These are phyloP conservation scores for Eubasilissa splendida DNA, from an alignment of 2,888 invertebrate genomes.

Conservation along the genomic window DNA sequence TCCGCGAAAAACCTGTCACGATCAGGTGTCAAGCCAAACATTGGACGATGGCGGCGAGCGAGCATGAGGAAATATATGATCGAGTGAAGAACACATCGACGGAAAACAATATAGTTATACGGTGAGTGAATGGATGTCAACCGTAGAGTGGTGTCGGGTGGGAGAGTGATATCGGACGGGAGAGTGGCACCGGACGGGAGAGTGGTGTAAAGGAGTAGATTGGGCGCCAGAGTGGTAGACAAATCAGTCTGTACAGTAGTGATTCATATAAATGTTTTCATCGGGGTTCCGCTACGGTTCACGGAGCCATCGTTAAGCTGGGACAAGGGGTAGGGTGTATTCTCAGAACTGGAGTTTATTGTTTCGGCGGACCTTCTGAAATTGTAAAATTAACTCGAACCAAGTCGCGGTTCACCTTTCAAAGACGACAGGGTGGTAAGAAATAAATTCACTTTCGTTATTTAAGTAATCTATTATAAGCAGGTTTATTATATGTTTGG, in stretches of 20 bases:
- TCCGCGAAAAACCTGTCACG: no score
- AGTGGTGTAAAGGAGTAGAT: no score
- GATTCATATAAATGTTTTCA: neutral
- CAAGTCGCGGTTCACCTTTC: neutral
- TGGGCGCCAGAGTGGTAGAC: no score
- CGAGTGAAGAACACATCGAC: no score
- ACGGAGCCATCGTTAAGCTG: conserved; percentile 9
- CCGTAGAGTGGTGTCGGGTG: neutral
- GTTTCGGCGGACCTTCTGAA: conserved; percentile 15
- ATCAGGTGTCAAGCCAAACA: no score
- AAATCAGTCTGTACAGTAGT: neutral
- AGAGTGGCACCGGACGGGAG: neutral
- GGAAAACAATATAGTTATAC: no score
- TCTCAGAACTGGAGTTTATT: conserved; percentile 25
- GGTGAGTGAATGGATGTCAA: neutral
- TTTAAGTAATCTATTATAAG: no score
- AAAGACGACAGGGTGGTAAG: neutral
- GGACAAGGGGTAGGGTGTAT: neutral
- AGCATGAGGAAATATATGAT: no score
- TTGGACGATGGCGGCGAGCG: no score
- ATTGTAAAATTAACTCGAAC: conserved; percentile 25
- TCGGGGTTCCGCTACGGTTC: neutral
- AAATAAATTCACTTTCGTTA: no score
- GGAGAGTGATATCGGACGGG: neutral
- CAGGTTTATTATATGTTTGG: no score